Percentiles rank a stretch among this genome's conserved stretches.
These are phyloP conservation scores for Micoletzkya japonica DNA, from an alignment of 2,888 invertebrate genomes.

Conservation along the genomic window DNA sequence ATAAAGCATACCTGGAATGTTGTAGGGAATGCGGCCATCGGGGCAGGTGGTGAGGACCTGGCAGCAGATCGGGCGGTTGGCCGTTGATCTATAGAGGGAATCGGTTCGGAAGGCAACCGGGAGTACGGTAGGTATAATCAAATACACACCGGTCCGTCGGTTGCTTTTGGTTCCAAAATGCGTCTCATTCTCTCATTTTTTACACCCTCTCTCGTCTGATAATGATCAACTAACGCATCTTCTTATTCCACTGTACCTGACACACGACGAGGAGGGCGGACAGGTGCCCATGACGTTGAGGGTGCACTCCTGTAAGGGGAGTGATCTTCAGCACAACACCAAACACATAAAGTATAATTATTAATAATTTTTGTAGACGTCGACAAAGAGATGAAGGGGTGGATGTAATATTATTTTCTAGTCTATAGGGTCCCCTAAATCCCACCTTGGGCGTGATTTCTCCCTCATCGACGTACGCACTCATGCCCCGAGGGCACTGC, in stretches of 20 bases:
- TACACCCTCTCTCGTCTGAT: no score
- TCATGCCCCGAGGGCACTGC: conserved; percentile 60
- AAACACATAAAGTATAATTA: not conserved
- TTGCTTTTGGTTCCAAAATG: no score
- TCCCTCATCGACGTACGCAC: conserved; percentile 44
- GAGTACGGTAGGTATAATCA: no score
- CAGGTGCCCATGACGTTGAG: conserved; percentile 52
- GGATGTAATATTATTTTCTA: no score
- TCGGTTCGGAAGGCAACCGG: no score
- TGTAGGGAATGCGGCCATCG: conserved; percentile 51
- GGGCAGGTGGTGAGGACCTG: conserved; percentile 52
- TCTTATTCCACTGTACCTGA: conserved; percentile 40
- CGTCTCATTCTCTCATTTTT: no score
- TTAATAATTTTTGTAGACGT: no score
- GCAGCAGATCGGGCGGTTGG: conserved; percentile 58
- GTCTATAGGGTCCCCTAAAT: no score
- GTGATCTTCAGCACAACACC: not conserved
- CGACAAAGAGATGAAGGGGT: no score
- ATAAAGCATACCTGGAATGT: conserved; percentile 54
- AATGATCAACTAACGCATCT: no score
- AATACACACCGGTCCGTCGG: no score
- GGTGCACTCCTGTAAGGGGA: conserved; percentile 45
- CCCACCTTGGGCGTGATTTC: conserved; percentile 41
- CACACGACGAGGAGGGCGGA: conserved; percentile 56
- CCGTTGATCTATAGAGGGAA: conserved; percentile 45